Evolutionary conservation across 2,113 vertebrate genomes (phyloP), one percentile per base, ranked within the genome.

Genomic region (Pluvianellus socialis): DNA sequence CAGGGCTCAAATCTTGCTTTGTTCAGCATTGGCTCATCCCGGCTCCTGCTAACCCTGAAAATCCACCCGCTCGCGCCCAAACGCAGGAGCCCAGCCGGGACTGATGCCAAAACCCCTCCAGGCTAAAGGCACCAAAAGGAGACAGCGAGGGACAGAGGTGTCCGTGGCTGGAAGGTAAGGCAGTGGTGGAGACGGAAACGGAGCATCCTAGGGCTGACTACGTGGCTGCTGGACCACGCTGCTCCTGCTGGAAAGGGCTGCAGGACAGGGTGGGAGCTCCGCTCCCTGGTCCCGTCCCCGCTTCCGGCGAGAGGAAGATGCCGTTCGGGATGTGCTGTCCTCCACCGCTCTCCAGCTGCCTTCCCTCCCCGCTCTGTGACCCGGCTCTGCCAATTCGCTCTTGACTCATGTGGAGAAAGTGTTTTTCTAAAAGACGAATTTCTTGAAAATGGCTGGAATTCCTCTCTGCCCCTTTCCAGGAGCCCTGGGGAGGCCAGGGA

Each of bases 361-460:
- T 89, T 81, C 75, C 40, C 70, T 92, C 74, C 52, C 38, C 0
- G 0, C 35, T 93, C 76, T 10, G 13, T 32, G 20, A 6, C 56
- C 71, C 4, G 1, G 47, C 67, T 92, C 67, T 5, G 22, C 68
- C 65, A 1, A 45, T 73, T 59, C 21, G 18, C 45, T 65, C 55
- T 52, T 79, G 75, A 94, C 52, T 89, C 91, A 86, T 4, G 56
- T 5, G 2, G 83, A 61, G 83, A 86, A 93, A 93, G 67, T 72
- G 72, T 59, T 91, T 88, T 66, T 88, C 42, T 76, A 55, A 15
- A 52, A 67, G 38, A 10, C 44, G 3, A 15, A 44, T 72, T 90
- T 86, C 59, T 93, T 66, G 50, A 35, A 59, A 70, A 77, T 5
- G 88, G 38, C 68, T 94, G 88, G 47, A 94, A 94, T 91, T 93